Conservation (phyloP, 35 echinoderm and acorn worm genomes). For the Hemicentrotus pulcherrimus region DNA sequence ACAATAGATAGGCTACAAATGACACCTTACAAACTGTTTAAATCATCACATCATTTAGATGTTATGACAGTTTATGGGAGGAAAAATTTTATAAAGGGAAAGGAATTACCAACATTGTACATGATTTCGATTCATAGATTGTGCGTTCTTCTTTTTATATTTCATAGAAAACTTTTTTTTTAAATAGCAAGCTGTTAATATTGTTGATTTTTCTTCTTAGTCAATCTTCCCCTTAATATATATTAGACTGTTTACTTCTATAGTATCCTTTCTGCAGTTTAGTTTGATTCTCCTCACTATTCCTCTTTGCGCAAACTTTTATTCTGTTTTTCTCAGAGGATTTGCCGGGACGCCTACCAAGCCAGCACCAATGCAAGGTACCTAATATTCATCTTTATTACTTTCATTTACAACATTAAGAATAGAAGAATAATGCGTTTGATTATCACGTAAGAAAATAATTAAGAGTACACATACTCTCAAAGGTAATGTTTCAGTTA, state of each 20-base stretch:
- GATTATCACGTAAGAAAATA: too few relatives aligned
- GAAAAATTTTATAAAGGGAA: not conserved
- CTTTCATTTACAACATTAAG: too few relatives aligned
- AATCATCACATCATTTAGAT: not conserved
- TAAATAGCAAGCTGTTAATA: not conserved
- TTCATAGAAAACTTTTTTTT: not conserved
- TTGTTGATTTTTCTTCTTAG: not conserved
- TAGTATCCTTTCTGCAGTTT: not conserved
- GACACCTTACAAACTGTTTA: not conserved
- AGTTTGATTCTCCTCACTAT: not conserved
- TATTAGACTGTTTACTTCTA: not conserved
- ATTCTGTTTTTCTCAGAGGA: not conserved
- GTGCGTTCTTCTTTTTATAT: not conserved
- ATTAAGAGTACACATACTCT: too few relatives aligned
- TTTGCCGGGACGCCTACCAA: slow-evolving; percentile 42
- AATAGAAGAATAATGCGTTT: too few relatives aligned
- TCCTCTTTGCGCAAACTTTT: not conserved
- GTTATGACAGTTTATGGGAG: not conserved
- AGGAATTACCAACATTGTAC: not conserved
- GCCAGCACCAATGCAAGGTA: slow-evolving; percentile 40
- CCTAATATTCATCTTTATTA: too few relatives aligned
- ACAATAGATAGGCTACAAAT: not conserved
- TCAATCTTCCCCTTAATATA: not conserved
- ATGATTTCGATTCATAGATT: not conserved
- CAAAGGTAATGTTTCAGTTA: too few relatives aligned